phyloP scores from a whole-genome alignment of 2,113 vertebrate species.

The Hystrix brachyura region DNA sequence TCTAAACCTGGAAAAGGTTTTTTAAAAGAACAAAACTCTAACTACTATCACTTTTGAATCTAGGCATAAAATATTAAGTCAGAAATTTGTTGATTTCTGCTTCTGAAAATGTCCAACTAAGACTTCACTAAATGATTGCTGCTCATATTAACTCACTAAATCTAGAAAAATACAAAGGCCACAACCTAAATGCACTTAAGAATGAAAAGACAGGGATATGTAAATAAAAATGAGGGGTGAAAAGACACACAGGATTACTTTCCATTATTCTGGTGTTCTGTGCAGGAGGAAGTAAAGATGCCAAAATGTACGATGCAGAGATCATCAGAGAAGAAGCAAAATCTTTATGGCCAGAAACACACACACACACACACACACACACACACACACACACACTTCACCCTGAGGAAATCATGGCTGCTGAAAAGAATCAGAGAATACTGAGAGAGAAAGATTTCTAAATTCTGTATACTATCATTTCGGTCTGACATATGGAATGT shows the following conservation, averaged over 20 bases:
- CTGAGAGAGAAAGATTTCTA: not conserved
- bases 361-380: no score
- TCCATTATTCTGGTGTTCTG: not conserved
- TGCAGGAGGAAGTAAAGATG: not conserved
- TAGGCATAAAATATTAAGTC: not conserved
- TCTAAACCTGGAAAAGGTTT: not conserved
- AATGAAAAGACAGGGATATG: not conserved
- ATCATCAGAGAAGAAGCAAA: not conserved
- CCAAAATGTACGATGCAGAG: not conserved
- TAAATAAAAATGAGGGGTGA: not conserved
- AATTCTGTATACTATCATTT: not conserved
- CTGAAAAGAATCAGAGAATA: not conserved
- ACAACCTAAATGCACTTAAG: not conserved
- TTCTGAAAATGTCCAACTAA: not conserved
- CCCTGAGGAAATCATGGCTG: not conserved
- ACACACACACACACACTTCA: not conserved
- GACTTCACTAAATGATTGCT: not conserved
- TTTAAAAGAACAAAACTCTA: not conserved
- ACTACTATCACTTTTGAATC: not conserved
- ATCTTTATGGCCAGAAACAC: not conserved
- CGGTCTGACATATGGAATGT: not conserved
- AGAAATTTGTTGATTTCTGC: not conserved
- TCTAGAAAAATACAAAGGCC: not conserved
- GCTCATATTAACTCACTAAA: not conserved
- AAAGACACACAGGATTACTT: not conserved